Percentiles rank a stretch among this genome's conserved stretches.
Conservation (phyloP, 2,888 invertebrate genomes). For the Aphidoletes aphidimyza region DNA sequence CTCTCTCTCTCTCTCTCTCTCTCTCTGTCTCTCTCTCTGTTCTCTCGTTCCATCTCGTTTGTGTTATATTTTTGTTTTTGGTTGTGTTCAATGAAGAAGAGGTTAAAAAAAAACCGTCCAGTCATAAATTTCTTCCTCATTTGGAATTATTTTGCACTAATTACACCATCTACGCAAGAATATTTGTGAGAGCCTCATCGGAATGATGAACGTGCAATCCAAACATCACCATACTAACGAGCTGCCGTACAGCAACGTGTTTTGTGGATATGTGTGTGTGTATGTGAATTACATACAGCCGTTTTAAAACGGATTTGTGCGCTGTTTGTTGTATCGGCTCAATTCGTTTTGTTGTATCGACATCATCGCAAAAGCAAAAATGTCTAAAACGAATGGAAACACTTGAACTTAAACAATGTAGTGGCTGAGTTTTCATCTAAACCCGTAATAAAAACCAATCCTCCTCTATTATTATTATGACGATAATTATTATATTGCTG, state of each 20-base stretch:
- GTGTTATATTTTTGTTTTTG: neutral
- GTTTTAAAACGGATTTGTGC: neutral
- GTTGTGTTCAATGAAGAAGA: neutral
- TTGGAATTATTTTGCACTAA: slow-evolving; percentile 39
- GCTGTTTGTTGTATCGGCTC: too few species aligned
- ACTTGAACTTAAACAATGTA: slow-evolving; percentile 48
- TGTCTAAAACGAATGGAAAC: neutral
- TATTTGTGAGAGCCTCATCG: neutral
- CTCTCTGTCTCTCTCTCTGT: too few species aligned
- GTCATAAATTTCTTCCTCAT: slow-evolving; percentile 5
- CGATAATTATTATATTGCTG: slow-evolving; percentile 16
- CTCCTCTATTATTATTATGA: slow-evolving; percentile 43
- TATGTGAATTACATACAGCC: neutral
- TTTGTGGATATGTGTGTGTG: neutral
- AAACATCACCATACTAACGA: neutral
- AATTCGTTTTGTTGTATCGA: too few species aligned
- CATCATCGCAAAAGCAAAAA: neutral
- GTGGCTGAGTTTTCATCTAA: slow-evolving; percentile 22
- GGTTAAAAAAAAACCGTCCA: neutral
- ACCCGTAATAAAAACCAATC: slow-evolving; percentile 33
- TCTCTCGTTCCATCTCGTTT: neutral
- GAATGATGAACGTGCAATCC: slow-evolving; percentile 5
- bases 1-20: too few species aligned
- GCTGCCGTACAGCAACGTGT: neutral
- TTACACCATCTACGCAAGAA: slow-evolving; percentile 11